Percentiles rank a stretch among this genome's conserved stretches.
These are phyloP conservation scores for Rhyacophila evoluta DNA, from an alignment of 2,888 invertebrate species.

Conservation along the genomic window DNA sequence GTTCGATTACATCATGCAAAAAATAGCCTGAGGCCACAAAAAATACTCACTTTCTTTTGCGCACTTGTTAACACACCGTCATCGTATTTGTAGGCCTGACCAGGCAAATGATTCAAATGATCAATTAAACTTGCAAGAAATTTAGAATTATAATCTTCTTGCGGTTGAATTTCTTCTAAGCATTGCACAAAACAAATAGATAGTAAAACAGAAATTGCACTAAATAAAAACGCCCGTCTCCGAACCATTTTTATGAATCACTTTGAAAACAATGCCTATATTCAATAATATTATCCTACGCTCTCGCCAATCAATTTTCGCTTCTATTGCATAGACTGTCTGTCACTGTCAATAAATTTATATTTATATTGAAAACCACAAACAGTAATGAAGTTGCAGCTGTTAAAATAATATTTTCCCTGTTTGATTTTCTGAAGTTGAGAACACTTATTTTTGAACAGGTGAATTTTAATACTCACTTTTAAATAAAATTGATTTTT, in stretches of 20 bases:
- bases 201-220: not conserved
- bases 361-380: not conserved
- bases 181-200: not conserved
- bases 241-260: not conserved
- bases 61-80: conserved; percentile 64
- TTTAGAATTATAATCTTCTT: conserved; percentile 54
- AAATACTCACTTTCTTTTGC: conserved; percentile 65
- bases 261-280: not conserved
- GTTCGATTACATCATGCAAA: conserved; percentile 19
- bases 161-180: not conserved
- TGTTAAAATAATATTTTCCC: no score
- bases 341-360: not conserved
- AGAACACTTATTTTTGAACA: no score
- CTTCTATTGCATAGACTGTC: not conserved
- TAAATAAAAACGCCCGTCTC: not conserved
- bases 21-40: conserved; percentile 19
- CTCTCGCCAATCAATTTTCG: not conserved
- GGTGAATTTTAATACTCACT: no score
- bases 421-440: no score
- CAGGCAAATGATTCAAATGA: conserved; percentile 66
- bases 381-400: no score
- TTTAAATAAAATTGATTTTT: no score
- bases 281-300: not conserved
- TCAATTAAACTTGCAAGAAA: conserved; percentile 63
- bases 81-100: conserved; percentile 64